phyloP scores from a whole-genome alignment of 2,797 vertebrate species.

The Nannoperca australis region DNA sequence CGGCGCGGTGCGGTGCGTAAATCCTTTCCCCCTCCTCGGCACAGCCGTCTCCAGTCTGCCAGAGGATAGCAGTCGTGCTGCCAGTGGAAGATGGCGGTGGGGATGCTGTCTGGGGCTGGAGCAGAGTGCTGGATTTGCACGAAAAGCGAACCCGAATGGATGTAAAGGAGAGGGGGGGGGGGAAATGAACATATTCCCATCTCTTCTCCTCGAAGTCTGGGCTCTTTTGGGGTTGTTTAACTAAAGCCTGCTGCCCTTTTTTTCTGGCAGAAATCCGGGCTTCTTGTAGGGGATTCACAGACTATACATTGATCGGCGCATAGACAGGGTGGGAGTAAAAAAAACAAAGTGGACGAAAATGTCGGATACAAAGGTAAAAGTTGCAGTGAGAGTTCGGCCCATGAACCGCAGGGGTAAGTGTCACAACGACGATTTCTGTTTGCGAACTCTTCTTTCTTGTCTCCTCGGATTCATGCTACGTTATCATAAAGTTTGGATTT shows the following conservation, averaged over 20 bases:
- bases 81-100: constrained; percentile 91
- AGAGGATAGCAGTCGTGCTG: constrained; percentile 78
- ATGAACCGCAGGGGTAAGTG: constrained; percentile 97
- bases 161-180: constrained; percentile 30
- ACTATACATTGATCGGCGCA: constrained; percentile 59
- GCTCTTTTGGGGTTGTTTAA: constrained; percentile 58
- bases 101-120: constrained; percentile 82
- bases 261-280: constrained; percentile 58
- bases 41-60: constrained; percentile 63
- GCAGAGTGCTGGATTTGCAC: constrained; percentile 68
- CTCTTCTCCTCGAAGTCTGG: constrained; percentile 53
- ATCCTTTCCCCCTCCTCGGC: constrained; percentile 51
- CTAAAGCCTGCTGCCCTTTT: constrained; percentile 28
- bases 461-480: constrained; percentile 39
- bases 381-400: constrained; percentile 96
- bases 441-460: constrained; percentile 17
- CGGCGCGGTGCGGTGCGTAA: constrained; percentile 62
- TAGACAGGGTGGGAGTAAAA: constrained; percentile 71
- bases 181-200: constrained; percentile 54
- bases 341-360: constrained; percentile 86
- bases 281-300: constrained; percentile 58
- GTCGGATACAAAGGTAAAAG: constrained; percentile 99
- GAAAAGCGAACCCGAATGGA: constrained; percentile 66
- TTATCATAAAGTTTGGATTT: constrained; percentile 65
- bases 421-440: not conserved